A percentile compares a stretch with the other conserved stretches of the same genome.
Conservation (phyloP, 1,140 invertebrate genomes). For the Calephelis virginiensis region DNA sequence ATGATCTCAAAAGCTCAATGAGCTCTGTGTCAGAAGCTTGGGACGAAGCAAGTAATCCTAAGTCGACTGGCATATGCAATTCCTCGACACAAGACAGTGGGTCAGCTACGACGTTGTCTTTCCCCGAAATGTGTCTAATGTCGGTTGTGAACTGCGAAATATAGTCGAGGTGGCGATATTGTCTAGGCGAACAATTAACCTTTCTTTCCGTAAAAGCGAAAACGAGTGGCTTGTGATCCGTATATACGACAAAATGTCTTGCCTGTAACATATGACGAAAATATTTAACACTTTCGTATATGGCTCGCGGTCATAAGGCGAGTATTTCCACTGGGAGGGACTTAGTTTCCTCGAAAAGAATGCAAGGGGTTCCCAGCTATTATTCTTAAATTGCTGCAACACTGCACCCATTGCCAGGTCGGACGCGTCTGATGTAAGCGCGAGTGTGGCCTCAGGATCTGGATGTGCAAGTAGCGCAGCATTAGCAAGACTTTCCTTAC, state of each 20-base stretch:
- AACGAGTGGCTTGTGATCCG: conserved; percentile 26
- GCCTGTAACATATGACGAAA: conserved; percentile 27
- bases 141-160: conserved; percentile 27
- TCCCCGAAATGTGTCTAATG: neutral
- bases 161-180: conserved; percentile 24
- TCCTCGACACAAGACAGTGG: conserved; percentile 10
- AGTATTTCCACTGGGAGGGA: conserved; percentile 27
- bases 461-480: conserved; percentile 26
- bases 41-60: conserved; percentile 8
- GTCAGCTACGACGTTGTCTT: conserved; percentile 17
- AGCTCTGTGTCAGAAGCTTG: conserved; percentile 24
- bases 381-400: conserved; percentile 22
- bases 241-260: conserved; percentile 19
- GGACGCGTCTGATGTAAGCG: conserved; percentile 24
- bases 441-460: conserved; percentile 17
- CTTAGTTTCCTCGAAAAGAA: conserved; percentile 28
- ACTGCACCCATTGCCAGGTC: conserved; percentile 27
- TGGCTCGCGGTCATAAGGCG: conserved; percentile 26
- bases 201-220: conserved; percentile 24
- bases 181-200: conserved; percentile 25
- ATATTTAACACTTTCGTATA: conserved; percentile 25
- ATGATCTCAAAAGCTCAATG: conserved; percentile 4
- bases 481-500: conserved; percentile 19
- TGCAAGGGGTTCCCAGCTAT: conserved; percentile 25
- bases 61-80: conserved; percentile 17